Evolutionary conservation across 2,797 vertebrate species (phyloP).

Genomic region (Cryptoblepharus egeriae): DNA sequence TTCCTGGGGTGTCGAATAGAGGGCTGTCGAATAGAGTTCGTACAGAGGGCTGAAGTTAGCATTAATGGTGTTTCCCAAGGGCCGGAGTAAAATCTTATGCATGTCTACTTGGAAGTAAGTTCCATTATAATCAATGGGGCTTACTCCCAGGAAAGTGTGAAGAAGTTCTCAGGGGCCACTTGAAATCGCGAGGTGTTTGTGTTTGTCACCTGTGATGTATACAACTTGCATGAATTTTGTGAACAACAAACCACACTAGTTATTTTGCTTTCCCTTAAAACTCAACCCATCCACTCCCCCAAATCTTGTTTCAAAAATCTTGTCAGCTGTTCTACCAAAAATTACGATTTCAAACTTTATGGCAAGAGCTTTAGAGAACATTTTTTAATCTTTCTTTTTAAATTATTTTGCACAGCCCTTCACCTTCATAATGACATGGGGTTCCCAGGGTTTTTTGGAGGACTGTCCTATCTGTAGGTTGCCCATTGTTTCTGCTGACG

Average conservation of each 20-base stretch:
- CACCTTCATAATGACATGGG: background rate
- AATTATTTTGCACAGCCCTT: background rate
- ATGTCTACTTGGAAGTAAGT: too few relatives aligned
- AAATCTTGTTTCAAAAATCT: too few relatives aligned
- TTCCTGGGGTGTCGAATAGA: too few relatives aligned
- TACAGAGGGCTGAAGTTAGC: too few relatives aligned
- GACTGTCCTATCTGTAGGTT: background rate
- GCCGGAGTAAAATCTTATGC: too few relatives aligned
- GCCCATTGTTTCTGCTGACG: conserved; percentile 13
- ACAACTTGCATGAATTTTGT: background rate
- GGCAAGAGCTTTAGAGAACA: background rate
- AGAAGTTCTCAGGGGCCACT: too few relatives aligned
- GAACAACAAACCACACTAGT: background rate
- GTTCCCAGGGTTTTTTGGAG: background rate
- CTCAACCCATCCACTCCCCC: too few relatives aligned
- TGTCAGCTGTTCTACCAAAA: background rate
- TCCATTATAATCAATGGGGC: too few relatives aligned
- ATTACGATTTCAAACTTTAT: background rate
- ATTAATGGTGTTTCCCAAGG: too few relatives aligned
- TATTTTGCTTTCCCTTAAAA: background rate
- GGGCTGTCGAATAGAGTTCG: too few relatives aligned
- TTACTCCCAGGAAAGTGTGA: too few relatives aligned
- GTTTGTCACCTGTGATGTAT: background rate
- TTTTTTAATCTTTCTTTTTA: background rate
- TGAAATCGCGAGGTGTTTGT: too few relatives aligned